Percentiles rank a stretch among this genome's conserved stretches.
Evolutionary conservation across 1,140 invertebrate species (phyloP).

Genomic region (Lerema accius): DNA sequence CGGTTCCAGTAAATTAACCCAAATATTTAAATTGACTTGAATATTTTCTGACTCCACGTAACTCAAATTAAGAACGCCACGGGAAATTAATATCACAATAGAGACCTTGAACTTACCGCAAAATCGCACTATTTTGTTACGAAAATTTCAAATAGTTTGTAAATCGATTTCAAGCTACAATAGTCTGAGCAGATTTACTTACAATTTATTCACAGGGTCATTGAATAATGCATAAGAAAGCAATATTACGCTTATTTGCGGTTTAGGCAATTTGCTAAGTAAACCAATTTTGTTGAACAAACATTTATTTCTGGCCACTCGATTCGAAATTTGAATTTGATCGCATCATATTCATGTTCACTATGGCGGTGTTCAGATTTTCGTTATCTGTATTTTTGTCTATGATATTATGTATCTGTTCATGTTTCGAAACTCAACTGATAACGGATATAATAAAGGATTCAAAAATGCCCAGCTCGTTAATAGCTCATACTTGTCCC

Average conservation of each 20-base stretch:
- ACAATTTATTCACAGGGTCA: slow-evolving; percentile 35
- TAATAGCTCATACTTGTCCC: slow-evolving; percentile 55
- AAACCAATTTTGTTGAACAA: slow-evolving; percentile 41
- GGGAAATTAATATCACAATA: neutral
- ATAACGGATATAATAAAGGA: slow-evolving; percentile 48
- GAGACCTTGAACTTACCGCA: slow-evolving; percentile 22
- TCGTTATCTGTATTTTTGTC: neutral
- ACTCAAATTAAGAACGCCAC: no score
- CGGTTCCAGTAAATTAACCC: no score
- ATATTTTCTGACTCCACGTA: no score
- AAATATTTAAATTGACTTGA: no score
- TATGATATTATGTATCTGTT: slow-evolving; percentile 14
- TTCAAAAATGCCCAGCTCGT: slow-evolving; percentile 42
- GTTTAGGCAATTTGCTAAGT: slow-evolving; percentile 29
- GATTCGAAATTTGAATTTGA: slow-evolving; percentile 23
- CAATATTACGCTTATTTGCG: slow-evolving; percentile 24
- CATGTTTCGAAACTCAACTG: slow-evolving; percentile 34
- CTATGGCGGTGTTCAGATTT: neutral
- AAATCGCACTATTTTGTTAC: slow-evolving; percentile 24
- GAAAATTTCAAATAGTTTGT: slow-evolving; percentile 31
- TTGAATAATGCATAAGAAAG: slow-evolving; percentile 33
- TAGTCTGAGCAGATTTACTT: slow-evolving; percentile 30
- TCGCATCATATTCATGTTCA: neutral
- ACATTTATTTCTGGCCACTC: slow-evolving; percentile 10
- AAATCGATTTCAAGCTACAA: slow-evolving; percentile 22